Conservation (phyloP, 1,140 invertebrate species). For the Megalopta genalis region DNA sequence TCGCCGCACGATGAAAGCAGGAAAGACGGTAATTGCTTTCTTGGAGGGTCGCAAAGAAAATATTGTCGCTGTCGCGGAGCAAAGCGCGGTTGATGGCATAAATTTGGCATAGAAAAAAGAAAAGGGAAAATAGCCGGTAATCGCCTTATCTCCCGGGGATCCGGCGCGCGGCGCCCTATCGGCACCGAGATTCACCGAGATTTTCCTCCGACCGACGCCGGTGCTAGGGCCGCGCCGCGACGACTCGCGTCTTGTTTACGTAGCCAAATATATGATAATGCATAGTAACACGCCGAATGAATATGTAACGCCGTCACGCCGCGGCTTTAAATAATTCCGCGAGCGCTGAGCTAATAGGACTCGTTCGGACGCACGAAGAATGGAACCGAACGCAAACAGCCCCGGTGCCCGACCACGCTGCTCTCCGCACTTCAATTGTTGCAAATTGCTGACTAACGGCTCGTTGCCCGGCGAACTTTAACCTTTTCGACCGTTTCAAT, state of each 20-base stretch:
- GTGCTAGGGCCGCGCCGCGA: background rate
- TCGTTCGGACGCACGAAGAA: background rate
- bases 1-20: constrained; percentile 33
- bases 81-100: constrained; percentile 64
- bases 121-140: constrained; percentile 59
- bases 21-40: constrained; percentile 61
- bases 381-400: background rate
- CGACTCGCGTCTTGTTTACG: constrained; percentile 21
- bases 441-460: no score
- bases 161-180: constrained; percentile 16
- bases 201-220: constrained; percentile 9
- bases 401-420: no score
- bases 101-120: constrained; percentile 66
- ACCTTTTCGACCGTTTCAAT: no score
- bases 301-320: constrained; percentile 12
- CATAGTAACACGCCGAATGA: constrained; percentile 21
- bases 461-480: no score
- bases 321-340: constrained; percentile 14
- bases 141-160: constrained; percentile 56
- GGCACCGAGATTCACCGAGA: constrained; percentile 2
- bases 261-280: constrained; percentile 46
- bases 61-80: constrained; percentile 60
- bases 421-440: no score
- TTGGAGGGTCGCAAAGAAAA: constrained; percentile 56
- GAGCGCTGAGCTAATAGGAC: constrained; percentile 6